Evolutionary conservation across 2,797 vertebrate species (phyloP).

Genomic region (Enoplosus armatus): DNA sequence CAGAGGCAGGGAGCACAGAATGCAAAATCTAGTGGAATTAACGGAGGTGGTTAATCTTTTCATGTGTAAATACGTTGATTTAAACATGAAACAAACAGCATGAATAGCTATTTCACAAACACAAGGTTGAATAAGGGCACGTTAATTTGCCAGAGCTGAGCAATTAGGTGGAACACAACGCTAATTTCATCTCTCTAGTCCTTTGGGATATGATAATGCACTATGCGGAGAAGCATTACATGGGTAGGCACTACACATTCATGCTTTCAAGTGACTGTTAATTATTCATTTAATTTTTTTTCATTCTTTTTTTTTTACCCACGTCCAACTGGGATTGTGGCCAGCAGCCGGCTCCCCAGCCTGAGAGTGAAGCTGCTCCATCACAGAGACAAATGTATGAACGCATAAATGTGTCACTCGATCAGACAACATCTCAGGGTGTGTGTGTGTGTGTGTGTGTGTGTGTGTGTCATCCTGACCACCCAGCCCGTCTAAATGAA

Average conservation of each 20-base stretch:
- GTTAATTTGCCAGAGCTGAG: slow-evolving; percentile 81
- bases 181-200: slow-evolving; percentile 78
- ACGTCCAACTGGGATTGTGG: slow-evolving; percentile 60
- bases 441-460: background rate
- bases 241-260: slow-evolving; percentile 49
- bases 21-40: slow-evolving; percentile 69
- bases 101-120: slow-evolving; percentile 72
- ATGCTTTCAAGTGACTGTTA: slow-evolving; percentile 80
- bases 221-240: slow-evolving; percentile 56
- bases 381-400: slow-evolving; percentile 25
- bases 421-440: background rate
- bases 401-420: background rate
- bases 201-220: slow-evolving; percentile 80
- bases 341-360: slow-evolving; percentile 42
- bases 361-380: slow-evolving; percentile 26
- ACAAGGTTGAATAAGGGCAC: slow-evolving; percentile 80
- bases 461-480: slow-evolving; percentile 51
- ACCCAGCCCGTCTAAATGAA: slow-evolving; percentile 57
- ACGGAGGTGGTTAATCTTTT: slow-evolving; percentile 76
- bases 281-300: slow-evolving; percentile 72
- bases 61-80: slow-evolving; percentile 81
- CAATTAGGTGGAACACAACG: slow-evolving; percentile 84
- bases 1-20: slow-evolving; percentile 28
- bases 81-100: slow-evolving; percentile 81
- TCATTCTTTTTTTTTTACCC: slow-evolving; percentile 62